phyloP scores from a whole-genome alignment of 2,113 vertebrate species.

The Herpailurus yagouaroundi region DNA sequence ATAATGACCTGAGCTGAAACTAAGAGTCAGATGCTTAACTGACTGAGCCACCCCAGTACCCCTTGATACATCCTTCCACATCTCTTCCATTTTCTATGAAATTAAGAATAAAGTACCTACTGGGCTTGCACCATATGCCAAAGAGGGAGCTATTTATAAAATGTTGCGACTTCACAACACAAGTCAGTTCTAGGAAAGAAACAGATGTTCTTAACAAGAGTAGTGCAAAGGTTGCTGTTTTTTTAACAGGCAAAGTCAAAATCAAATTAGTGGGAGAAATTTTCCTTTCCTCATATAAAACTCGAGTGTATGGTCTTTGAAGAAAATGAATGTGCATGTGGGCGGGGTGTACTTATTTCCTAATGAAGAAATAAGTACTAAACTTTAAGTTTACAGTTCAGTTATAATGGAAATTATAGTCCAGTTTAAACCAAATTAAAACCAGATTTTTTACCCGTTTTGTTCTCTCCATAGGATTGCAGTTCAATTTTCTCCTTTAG shows the following conservation, averaged over 20 bases:
- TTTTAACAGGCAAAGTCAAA: not conserved
- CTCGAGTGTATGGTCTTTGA: not conserved
- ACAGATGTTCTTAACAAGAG: slow-evolving; percentile 26
- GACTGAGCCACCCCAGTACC: no score
- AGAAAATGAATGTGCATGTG: not conserved
- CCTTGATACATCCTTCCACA: not conserved
- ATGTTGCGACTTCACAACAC: not conserved
- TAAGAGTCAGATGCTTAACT: no score
- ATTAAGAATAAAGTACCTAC: not conserved
- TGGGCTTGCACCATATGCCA: not conserved
- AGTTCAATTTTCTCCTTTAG: not conserved
- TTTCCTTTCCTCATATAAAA: not conserved
- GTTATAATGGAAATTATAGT: not conserved
- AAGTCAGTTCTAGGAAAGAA: not conserved
- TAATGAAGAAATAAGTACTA: slow-evolving; percentile 5
- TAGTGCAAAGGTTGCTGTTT: not conserved
- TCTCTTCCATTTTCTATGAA: not conserved
- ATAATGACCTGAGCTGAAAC: no score
- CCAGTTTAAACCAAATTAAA: not conserved
- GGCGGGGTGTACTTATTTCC: not conserved
- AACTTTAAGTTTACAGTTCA: not conserved
- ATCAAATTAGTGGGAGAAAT: not conserved
- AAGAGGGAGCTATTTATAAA: not conserved
- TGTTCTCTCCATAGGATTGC: not conserved
- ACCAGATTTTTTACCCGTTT: not conserved